Conservation (phyloP, 2,797 vertebrate genomes). For the Gallirallus australis region DNA sequence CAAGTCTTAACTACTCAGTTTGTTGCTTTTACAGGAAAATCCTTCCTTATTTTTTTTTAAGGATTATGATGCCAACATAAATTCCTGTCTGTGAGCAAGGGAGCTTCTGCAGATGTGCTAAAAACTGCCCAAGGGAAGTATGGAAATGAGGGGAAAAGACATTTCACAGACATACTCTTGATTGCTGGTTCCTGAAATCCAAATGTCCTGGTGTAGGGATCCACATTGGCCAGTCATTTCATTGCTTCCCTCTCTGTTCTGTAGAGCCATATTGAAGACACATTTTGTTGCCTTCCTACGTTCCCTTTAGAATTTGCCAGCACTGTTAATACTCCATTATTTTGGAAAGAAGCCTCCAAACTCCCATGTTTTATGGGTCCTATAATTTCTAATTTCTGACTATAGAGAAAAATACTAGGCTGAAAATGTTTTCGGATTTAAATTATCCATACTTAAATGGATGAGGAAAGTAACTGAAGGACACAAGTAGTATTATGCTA, state of each 20-base stretch:
- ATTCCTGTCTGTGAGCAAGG: neutral
- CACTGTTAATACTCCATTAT: neutral
- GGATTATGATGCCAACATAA: neutral
- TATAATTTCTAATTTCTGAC: neutral
- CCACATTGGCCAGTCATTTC: neutral
- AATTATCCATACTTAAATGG: neutral
- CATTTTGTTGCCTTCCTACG: neutral
- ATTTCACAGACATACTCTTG: neutral
- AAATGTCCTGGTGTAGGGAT: neutral
- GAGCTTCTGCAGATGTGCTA: neutral
- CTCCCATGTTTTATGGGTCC: neutral
- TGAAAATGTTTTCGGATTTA: neutral
- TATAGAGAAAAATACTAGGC: neutral
- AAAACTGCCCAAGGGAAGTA: neutral
- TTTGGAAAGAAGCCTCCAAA: neutral
- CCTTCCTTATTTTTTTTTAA: fast-evolving
- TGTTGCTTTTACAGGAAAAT: neutral
- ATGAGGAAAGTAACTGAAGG: neutral
- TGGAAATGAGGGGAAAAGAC: neutral
- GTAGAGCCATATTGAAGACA: neutral
- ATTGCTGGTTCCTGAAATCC: neutral
- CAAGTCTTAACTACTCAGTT: neutral
- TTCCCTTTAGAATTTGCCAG: neutral
- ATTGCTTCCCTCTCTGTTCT: neutral
- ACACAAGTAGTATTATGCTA: neutral